These are phyloP conservation scores for Sebastes paucispinis DNA, from an alignment of 2,797 vertebrate species.

Conservation along the genomic window DNA sequence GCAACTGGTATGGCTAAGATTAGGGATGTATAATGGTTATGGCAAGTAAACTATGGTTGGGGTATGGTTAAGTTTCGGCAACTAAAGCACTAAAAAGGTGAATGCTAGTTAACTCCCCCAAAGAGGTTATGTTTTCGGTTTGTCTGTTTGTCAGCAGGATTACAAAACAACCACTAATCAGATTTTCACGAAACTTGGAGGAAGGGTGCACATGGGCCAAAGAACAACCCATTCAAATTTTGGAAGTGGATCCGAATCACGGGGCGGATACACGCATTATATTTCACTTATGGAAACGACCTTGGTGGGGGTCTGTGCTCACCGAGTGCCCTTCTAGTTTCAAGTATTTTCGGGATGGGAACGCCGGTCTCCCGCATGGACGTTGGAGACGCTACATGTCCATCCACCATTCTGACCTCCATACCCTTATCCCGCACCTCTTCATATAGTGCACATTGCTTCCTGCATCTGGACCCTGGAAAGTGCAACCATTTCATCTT, in stretches of 20 bases:
- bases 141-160: not conserved
- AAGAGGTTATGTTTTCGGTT: not conserved
- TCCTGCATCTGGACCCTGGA: not conserved
- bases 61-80: too few relatives aligned
- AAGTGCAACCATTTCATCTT: not conserved
- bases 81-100: not conserved
- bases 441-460: not conserved
- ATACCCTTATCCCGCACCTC: not conserved
- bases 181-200: not conserved
- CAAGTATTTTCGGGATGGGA: not conserved
- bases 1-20: too few relatives aligned
- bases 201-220: not conserved
- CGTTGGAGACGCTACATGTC: not conserved
- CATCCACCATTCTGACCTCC: not conserved
- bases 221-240: not conserved
- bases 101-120: not conserved
- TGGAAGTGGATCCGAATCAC: not conserved
- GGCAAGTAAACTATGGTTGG: not conserved
- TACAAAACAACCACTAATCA: rapidly evolving
- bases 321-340: not conserved
- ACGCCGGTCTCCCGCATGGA: not conserved
- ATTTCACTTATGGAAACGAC: too few relatives aligned
- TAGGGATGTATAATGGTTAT: not conserved
- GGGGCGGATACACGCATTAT: rapidly evolving
- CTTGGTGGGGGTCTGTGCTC: not conserved